Percentiles rank a stretch among this genome's conserved stretches.
These are phyloP conservation scores for Drymodes brunneopygia DNA, from an alignment of 2,113 vertebrate species.

Conservation along the genomic window DNA sequence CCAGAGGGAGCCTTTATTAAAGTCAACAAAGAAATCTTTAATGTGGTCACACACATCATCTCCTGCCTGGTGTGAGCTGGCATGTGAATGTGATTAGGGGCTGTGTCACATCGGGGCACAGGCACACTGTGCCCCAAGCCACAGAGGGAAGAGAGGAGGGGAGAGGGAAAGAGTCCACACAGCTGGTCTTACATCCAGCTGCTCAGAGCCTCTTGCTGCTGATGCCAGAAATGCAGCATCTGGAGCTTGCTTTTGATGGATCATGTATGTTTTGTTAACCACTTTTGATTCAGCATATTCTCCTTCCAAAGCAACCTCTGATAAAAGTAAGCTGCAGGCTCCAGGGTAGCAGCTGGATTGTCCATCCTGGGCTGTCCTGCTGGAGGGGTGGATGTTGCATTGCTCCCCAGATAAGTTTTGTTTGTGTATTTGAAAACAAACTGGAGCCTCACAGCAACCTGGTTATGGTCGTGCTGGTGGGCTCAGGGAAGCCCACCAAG, in stretches of 20 bases:
- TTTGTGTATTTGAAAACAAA: neutral
- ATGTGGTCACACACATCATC: constrained; percentile 50
- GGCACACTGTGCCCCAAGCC: neutral
- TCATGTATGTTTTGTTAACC: neutral
- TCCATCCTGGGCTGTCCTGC: neutral
- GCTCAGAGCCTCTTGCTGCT: neutral
- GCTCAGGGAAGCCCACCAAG: neutral
- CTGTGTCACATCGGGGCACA: neutral
- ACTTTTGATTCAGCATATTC: neutral
- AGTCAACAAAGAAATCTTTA: constrained; percentile 63
- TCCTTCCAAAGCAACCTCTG: neutral
- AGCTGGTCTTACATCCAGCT: neutral
- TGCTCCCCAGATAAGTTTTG: neutral
- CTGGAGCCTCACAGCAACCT: neutral
- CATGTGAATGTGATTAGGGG: constrained; percentile 28
- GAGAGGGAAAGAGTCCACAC: neutral
- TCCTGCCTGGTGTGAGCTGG: constrained; percentile 22
- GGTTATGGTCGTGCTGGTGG: neutral
- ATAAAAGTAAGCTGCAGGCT: neutral
- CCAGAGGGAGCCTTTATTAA: constrained; percentile 60
- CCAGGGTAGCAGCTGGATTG: neutral
- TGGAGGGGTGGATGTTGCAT: neutral
- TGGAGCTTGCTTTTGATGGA: neutral
- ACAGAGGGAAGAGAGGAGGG: neutral
- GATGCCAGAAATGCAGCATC: neutral